A percentile compares a stretch with the other conserved stretches of the same genome.
Evolutionary conservation across 2,888 invertebrate genomes (phyloP).

Genomic region (Chalcosyrphus nemorum): DNA sequence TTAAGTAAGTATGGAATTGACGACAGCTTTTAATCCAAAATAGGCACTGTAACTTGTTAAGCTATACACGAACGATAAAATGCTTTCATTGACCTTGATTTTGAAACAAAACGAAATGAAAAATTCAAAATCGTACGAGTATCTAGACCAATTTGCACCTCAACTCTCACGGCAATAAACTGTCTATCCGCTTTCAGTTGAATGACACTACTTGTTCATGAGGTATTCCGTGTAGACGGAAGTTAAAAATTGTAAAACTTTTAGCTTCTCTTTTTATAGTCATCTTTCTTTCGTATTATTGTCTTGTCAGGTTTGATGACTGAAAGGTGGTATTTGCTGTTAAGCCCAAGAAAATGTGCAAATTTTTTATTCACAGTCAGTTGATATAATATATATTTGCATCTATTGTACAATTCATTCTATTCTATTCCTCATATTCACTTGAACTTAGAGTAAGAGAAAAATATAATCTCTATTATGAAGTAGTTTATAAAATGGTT

Average conservation of each 20-base stretch:
- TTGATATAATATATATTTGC: no score
- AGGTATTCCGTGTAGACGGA: not conserved
- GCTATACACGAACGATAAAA: not conserved
- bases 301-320: not conserved
- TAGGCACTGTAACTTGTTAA: not conserved
- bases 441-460: no score
- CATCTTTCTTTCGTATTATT: not conserved
- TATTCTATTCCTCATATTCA: no score
- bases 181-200: conserved; percentile 6
- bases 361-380: no score
- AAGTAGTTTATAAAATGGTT: no score
- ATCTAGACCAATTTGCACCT: not conserved
- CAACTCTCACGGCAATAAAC: conserved; percentile 4
- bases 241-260: not conserved
- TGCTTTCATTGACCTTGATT: conserved; percentile 53
- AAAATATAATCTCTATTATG: no score
- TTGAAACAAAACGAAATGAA: conserved; percentile 11
- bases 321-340: no score
- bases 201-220: conserved; percentile 22
- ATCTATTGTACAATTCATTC: no score
- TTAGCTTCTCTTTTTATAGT: not conserved
- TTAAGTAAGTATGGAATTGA: no score
- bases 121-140: not conserved
- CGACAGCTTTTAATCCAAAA: not conserved
- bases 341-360: no score